Evolutionary conservation across 2,113 vertebrate genomes (phyloP).

Genomic region (Tautogolabrus adspersus): DNA sequence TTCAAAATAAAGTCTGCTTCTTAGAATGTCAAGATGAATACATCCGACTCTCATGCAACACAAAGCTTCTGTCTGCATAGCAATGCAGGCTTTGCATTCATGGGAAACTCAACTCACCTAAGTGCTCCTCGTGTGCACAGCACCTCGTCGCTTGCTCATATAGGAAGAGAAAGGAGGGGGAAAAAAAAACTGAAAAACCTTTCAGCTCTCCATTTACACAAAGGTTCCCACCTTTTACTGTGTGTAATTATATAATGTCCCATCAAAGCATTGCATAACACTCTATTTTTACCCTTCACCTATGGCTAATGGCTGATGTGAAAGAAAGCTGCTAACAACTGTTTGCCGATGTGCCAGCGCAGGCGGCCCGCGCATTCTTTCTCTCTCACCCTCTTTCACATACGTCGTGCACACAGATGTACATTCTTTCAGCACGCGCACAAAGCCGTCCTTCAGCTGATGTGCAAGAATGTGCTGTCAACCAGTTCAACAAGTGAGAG

Average conservation of each 20-base stretch:
- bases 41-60: conserved; percentile 12
- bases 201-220: conserved; percentile 30
- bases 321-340: conserved; percentile 46
- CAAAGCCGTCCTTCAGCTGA: conserved; percentile 29
- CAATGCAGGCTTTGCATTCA: conserved; percentile 28
- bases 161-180: background rate
- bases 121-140: background rate
- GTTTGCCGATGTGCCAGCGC: conserved; percentile 16
- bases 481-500: conserved; percentile 1
- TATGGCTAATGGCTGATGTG: conserved; percentile 54
- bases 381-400: background rate
- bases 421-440: background rate
- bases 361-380: conserved; percentile 31
- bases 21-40: background rate
- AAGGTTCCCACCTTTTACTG: conserved; percentile 21
- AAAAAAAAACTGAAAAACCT: background rate
- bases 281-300: conserved; percentile 68
- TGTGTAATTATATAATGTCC: conserved; percentile 55
- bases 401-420: background rate
- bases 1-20: conserved; percentile 4
- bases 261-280: conserved; percentile 62
- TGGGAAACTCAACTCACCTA: conserved; percentile 3
- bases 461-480: conserved; percentile 9
- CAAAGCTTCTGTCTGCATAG: conserved; percentile 11
- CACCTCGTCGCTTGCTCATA: background rate